These are phyloP conservation scores for Andrena haemorrhoa DNA, from an alignment of 2,888 invertebrate species.

Conservation along the genomic window DNA sequence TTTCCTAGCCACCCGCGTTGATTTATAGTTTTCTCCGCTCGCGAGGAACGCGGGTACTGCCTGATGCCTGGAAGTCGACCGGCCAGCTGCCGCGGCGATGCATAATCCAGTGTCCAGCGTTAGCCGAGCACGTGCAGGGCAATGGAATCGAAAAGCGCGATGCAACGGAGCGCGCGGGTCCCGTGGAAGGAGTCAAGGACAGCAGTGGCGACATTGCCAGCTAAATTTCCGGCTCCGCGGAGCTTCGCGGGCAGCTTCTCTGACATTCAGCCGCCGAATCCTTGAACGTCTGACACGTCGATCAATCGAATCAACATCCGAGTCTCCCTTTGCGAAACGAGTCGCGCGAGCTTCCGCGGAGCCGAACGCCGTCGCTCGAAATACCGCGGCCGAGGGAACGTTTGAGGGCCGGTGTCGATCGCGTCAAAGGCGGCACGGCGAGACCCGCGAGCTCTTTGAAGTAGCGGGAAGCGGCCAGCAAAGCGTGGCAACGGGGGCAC, in stretches of 20 bases:
- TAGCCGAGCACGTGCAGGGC: constrained; percentile 34
- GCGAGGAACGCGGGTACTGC: neutral
- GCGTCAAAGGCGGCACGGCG: constrained; percentile 4
- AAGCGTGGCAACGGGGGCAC: constrained; percentile 28
- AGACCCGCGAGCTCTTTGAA: constrained; percentile 14
- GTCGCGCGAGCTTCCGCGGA: neutral
- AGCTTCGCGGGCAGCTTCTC: neutral
- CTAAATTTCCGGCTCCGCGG: neutral
- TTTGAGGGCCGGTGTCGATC: constrained; percentile 7
- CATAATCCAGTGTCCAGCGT: constrained; percentile 23
- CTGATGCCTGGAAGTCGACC: constrained; percentile 30
- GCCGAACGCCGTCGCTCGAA: constrained; percentile 1
- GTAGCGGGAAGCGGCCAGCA: neutral
- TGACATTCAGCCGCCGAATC: neutral
- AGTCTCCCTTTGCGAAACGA: no score
- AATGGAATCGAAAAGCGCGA: constrained; percentile 14
- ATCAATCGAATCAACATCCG: constrained; percentile 19
- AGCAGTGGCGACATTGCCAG: constrained; percentile 2
- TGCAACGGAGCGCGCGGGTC: constrained; percentile 26
- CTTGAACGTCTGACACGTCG: constrained; percentile 1
- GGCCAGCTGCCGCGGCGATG: constrained; percentile 24
- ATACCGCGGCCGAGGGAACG: constrained; percentile 10
- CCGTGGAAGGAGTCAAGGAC: constrained; percentile 47
- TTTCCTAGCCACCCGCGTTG: constrained; percentile 38
- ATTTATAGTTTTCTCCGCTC: constrained; percentile 43